Evolutionary conservation across 2,113 vertebrate species (phyloP).

Genomic region (Taxidea taxus): DNA sequence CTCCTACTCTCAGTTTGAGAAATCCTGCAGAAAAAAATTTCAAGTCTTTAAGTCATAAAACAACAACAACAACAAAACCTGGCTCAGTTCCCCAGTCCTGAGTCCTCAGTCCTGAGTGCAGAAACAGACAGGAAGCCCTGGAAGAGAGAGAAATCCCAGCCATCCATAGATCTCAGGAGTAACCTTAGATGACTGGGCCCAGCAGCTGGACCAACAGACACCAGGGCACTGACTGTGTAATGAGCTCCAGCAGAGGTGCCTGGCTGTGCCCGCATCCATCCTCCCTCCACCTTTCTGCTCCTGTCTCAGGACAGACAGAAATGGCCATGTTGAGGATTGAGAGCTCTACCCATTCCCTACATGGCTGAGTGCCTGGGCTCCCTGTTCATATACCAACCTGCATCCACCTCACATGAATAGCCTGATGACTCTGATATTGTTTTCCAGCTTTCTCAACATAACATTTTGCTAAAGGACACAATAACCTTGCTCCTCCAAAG

Average conservation of each 20-base stretch:
- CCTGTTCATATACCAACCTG: background rate
- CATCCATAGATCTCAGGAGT: background rate
- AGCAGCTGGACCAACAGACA: background rate
- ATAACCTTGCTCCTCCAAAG: background rate
- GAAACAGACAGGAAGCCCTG: background rate
- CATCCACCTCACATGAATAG: background rate
- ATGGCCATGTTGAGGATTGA: no score
- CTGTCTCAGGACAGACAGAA: background rate
- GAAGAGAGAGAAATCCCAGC: background rate
- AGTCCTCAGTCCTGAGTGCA: background rate
- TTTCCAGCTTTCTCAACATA: background rate
- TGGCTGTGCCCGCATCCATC: background rate
- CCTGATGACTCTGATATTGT: background rate
- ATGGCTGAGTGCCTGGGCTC: background rate
- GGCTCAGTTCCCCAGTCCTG: background rate
- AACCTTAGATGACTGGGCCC: background rate
- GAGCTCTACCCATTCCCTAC: rapidly evolving
- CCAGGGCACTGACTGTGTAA: background rate
- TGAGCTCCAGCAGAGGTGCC: background rate
- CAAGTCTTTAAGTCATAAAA: background rate
- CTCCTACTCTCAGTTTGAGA: background rate
- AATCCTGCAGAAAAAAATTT: background rate
- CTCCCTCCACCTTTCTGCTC: no score
- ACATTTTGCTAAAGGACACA: background rate
- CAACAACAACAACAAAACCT: background rate